Base-by-base conservation (phyloP, 2,888 invertebrate genomes). In the Pantelozetes paolii region DNA sequence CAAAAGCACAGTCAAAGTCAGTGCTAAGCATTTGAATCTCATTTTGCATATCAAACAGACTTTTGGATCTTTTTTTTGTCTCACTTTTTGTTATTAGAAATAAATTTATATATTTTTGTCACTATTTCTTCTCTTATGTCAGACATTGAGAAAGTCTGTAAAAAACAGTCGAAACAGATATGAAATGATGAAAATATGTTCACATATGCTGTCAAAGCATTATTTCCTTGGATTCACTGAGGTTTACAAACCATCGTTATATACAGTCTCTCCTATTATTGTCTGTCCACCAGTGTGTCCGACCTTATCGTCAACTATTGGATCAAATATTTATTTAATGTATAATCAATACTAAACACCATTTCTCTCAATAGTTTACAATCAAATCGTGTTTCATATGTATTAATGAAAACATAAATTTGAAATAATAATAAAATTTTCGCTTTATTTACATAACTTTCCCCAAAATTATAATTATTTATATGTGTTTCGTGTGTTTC, bases 21-120 rank as follows among this genome's bases (percentile, higher is more conserved):
- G 18, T n/a, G 8, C 28, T 5, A 59, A 59, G 30, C 13, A 9
- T 59, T 28, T 30, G 26, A 28, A 11, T 30, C 57, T 5, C 20
- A 50, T 5, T 20, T 50, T 23, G 50, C 45, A 54, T 54, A 23
- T 54, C 20, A 15, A 6, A 20, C 3, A 15, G 9, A n/a, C 15
- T 48, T 48, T 48, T n/a, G 5, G 6, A 6, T 48, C 20, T 54
- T 28, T 59, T 30, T 5, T 30, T 59, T 59, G 26, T 28, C 57
- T 59, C 11, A 6, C 13, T 64, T 64, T 64, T 20, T 64, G 20
- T 64, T 64, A 36, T 64, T 36, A 64, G 64, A 36, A 64, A 64
- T 36, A 36, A 11, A 45, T 45, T 54, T 54, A 54, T 54, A 54
- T 15, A 28, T 18, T 15, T 28, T 54, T 54, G 26, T 15, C 54